phyloP scores from a whole-genome alignment of 1,140 invertebrate species.

The Ruditapes philippinarum region DNA sequence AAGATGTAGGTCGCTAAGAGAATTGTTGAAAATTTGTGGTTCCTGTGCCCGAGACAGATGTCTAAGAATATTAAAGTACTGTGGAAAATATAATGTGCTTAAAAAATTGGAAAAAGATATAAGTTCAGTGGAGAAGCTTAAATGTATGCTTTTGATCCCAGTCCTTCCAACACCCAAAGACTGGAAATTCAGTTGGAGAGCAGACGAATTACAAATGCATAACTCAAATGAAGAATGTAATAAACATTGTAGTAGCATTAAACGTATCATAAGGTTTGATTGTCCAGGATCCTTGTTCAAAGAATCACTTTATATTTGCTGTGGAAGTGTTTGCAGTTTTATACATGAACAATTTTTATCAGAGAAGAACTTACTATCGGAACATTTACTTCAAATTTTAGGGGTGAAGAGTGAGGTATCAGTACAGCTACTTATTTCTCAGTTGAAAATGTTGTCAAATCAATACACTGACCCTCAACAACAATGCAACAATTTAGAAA shows the following conservation, averaged over 20 bases:
- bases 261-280: background rate
- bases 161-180: background rate
- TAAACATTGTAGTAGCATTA: background rate
- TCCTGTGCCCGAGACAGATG: slow-evolving; percentile 31
- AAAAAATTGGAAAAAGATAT: background rate
- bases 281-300: background rate
- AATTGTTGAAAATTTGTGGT: slow-evolving; percentile 2
- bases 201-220: background rate
- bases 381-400: background rate
- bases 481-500: background rate
- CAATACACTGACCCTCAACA: background rate
- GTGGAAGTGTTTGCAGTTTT: background rate
- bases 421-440: background rate
- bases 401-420: background rate
- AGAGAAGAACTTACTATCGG: background rate
- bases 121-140: background rate
- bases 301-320: background rate
- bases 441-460: background rate
- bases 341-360: background rate
- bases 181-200: slow-evolving; percentile 37
- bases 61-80: slow-evolving; percentile 46
- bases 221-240: background rate
- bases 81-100: too few species aligned
- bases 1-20: slow-evolving; percentile 59
- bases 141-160: background rate